Conservation (phyloP, 2,888 invertebrate genomes). For the Anagyrus pseudococci region DNA sequence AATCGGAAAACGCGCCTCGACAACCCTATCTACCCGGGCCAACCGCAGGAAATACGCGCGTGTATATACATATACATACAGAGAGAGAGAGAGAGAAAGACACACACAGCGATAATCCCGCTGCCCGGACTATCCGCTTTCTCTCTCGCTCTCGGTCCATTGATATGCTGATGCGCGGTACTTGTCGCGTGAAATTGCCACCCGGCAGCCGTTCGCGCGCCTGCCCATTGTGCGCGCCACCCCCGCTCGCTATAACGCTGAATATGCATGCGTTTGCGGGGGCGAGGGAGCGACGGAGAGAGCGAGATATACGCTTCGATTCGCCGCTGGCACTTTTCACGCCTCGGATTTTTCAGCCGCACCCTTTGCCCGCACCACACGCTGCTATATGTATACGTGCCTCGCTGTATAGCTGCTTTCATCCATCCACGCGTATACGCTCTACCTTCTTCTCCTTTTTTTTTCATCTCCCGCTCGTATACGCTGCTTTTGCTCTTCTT, state of each 20-base stretch:
- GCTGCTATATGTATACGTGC: no score
- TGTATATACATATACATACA: no score
- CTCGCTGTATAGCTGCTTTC: no score
- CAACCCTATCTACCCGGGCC: constrained; percentile 61
- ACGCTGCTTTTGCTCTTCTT: constrained; percentile 56
- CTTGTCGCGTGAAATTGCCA: constrained; percentile 63
- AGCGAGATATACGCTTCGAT: not conserved
- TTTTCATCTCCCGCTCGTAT: constrained; percentile 40
- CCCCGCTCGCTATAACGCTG: not conserved
- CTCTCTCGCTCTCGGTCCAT: constrained; percentile 51
- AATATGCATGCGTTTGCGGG: not conserved
- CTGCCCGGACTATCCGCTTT: not conserved
- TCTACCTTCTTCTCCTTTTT: no score
- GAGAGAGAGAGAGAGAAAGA: no score
- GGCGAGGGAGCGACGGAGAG: not conserved
- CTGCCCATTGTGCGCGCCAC: constrained; percentile 44
- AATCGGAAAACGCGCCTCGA: constrained; percentile 10
- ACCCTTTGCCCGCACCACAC: no score
- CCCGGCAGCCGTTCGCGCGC: no score
- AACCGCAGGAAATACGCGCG: no score
- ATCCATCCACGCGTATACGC: no score
- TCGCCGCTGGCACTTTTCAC: constrained; percentile 17
- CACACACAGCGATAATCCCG: constrained; percentile 59
- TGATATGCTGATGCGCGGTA: constrained; percentile 62
- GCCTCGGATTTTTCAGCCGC: constrained; percentile 30